These are phyloP conservation scores for Sorex araneus DNA, from an alignment of 2,113 vertebrate genomes.

Conservation along the genomic window DNA sequence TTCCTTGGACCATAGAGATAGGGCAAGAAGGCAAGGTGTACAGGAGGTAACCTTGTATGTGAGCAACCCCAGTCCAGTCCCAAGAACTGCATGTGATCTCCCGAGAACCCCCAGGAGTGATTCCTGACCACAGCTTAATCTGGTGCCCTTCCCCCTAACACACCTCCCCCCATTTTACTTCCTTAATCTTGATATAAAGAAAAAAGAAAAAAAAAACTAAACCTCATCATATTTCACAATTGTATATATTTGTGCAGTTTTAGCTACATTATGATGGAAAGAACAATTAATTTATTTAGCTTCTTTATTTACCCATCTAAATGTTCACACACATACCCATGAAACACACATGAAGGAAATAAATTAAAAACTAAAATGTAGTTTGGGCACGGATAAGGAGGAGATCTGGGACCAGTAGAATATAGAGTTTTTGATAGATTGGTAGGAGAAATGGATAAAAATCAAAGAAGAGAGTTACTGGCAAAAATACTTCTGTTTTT, in stretches of 20 bases:
- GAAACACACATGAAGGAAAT: neutral
- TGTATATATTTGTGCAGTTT: neutral
- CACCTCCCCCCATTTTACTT: neutral
- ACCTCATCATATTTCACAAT: neutral
- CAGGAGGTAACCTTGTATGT: too few species aligned
- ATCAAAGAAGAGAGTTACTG: neutral
- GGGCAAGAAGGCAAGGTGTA: too few species aligned
- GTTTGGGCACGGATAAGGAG: neutral
- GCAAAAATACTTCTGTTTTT: neutral
- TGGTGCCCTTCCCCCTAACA: neutral
- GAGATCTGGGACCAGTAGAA: neutral
- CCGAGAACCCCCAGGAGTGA: too few species aligned
- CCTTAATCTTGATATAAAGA: too few species aligned
- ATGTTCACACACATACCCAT: neutral
- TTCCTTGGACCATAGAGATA: too few species aligned
- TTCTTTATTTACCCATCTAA: slow-evolving; percentile 11
- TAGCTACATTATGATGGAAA: neutral
- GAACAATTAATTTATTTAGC: slow-evolving; percentile 16
- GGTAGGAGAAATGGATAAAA: neutral
- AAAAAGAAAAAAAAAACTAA: neutral
- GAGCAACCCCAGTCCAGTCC: too few species aligned
- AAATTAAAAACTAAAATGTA: neutral
- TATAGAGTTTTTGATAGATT: neutral
- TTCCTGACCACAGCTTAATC: too few species aligned
- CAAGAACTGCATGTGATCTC: too few species aligned